Conservation (phyloP, 2,888 invertebrate species). For the Disparrhopalites patrizii region DNA sequence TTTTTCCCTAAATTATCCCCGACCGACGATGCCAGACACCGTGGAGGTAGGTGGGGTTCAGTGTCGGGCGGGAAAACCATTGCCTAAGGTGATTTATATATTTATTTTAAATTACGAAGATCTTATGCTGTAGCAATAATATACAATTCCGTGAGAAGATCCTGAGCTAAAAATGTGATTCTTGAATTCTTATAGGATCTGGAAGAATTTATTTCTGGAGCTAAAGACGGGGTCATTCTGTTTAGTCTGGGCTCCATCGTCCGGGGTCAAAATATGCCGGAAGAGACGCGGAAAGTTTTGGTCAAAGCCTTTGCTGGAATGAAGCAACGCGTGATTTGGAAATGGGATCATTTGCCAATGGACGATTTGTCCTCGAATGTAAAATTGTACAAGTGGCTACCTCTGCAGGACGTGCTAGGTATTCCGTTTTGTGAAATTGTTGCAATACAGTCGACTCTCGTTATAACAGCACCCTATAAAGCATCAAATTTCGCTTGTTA, state of each 20-base stretch:
- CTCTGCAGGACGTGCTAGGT: slow-evolving; percentile 10
- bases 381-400: background rate
- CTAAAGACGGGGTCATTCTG: background rate
- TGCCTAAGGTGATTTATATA: slow-evolving; percentile 68
- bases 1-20: slow-evolving; percentile 36
- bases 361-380: background rate
- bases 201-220: background rate
- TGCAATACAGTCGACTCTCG: too few relatives aligned
- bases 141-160: too few relatives aligned
- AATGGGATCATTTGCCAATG: background rate
- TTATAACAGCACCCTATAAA: too few relatives aligned
- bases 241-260: slow-evolving; percentile 1
- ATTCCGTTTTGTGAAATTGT: too few relatives aligned
- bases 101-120: too few relatives aligned
- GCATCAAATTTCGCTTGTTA: too few relatives aligned
- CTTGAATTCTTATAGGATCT: background rate
- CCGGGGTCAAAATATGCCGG: background rate
- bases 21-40: slow-evolving; percentile 43
- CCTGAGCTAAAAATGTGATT: too few relatives aligned
- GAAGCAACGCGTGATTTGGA: background rate
- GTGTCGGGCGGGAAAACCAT: slow-evolving; percentile 66
- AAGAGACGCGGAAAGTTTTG: slow-evolving; percentile 4
- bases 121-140: too few relatives aligned
- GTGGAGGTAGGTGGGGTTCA: slow-evolving; percentile 49
- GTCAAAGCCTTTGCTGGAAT: slow-evolving; percentile 12